phyloP scores from a whole-genome alignment of 2,888 invertebrate genomes.

The Saturnia pavonia region DNA sequence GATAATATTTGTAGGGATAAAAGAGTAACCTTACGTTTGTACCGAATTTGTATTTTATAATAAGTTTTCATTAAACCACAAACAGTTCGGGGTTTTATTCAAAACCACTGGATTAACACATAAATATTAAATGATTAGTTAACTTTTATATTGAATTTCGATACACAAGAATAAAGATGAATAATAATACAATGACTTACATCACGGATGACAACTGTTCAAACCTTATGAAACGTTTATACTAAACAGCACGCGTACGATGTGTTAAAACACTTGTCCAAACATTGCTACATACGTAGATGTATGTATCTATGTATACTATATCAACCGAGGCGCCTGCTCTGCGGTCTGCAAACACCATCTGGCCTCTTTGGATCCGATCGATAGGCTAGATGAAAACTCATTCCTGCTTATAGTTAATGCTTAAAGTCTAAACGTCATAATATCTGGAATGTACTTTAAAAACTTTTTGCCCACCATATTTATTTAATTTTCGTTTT shows the following conservation, averaged over 20 bases:
- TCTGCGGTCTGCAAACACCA: slow-evolving; percentile 13
- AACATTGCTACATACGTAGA: slow-evolving; percentile 7
- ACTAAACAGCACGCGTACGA: slow-evolving; percentile 11
- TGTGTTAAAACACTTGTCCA: slow-evolving; percentile 14
- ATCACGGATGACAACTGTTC: slow-evolving; percentile 9
- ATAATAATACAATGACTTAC: not conserved
- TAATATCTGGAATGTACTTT: not conserved
- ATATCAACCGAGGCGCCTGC: not conserved
- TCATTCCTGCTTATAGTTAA: not conserved
- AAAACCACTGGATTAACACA: not conserved
- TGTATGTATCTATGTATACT: not conserved
- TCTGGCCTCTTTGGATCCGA: slow-evolving; percentile 11
- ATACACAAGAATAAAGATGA: not conserved
- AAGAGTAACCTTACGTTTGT: too few species aligned
- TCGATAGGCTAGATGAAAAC: slow-evolving; percentile 6
- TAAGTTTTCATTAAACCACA: too few species aligned
- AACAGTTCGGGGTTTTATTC: not conserved
- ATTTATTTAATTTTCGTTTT: not conserved
- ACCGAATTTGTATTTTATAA: too few species aligned
- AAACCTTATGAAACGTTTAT: slow-evolving; percentile 7
- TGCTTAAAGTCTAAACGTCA: not conserved
- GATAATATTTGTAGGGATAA: too few species aligned
- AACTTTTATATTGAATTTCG: not conserved
- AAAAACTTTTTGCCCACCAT: not conserved
- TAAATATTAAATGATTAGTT: not conserved